phyloP scores from a whole-genome alignment of 2,888 invertebrate species.

The Rhingia campestris region DNA sequence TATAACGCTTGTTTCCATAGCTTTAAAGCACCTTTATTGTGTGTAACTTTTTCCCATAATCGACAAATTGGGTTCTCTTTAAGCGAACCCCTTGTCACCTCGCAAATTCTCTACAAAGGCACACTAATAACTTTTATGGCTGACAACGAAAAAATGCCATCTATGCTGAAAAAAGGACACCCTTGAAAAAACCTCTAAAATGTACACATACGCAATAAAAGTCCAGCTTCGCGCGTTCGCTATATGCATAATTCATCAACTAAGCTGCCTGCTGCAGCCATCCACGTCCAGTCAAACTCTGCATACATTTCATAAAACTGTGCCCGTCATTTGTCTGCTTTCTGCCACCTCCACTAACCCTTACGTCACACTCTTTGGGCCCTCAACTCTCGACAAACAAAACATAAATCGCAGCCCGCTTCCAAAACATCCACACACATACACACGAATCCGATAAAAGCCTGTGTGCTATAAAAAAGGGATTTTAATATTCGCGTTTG shows the following conservation, averaged over 20 bases:
- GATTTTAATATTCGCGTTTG: conserved; percentile 51
- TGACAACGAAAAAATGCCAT: too few species aligned
- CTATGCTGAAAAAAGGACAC: not conserved
- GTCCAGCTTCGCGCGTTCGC: conserved; percentile 30
- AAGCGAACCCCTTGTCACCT: too few species aligned
- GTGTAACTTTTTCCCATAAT: too few species aligned
- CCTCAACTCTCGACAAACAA: not conserved
- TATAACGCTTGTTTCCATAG: too few species aligned
- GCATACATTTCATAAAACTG: conserved; percentile 5
- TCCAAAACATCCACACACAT: not conserved
- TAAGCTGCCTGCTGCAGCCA: conserved; percentile 15
- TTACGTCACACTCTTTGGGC: not conserved
- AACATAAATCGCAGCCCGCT: conserved; percentile 16
- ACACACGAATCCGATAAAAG: conserved; percentile 16
- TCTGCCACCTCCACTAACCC: not conserved
- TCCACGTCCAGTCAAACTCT: conserved; percentile 14
- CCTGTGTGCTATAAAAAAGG: not conserved
- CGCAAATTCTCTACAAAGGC: too few species aligned
- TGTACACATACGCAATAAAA: conserved; percentile 24
- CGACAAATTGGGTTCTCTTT: too few species aligned
- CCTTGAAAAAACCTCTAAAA: not conserved
- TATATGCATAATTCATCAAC: conserved; percentile 62
- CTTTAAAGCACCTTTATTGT: too few species aligned
- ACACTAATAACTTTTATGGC: too few species aligned
- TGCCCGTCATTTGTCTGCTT: conserved; percentile 3